Evolutionary conservation across 2,113 vertebrate genomes (phyloP).

Genomic region (Pseudopodoces humilis): DNA sequence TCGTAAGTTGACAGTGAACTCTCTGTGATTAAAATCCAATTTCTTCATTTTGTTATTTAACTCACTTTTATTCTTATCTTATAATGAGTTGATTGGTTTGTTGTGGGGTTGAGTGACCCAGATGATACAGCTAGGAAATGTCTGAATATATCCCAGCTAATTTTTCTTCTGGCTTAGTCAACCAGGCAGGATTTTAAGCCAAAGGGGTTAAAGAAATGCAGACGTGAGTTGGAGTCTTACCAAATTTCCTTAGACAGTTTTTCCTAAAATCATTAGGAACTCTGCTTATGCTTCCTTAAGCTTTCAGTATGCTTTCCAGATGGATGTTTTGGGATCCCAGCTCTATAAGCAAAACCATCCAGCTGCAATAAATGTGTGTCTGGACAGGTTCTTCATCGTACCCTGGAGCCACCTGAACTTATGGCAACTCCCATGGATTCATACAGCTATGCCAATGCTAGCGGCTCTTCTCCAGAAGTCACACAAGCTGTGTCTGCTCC

Average conservation of each 20-base stretch:
- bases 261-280: neutral
- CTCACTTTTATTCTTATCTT: neutral
- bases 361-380: conserved; percentile 25
- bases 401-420: conserved; percentile 19
- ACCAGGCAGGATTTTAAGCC: neutral
- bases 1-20: neutral
- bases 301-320: conserved; percentile 37
- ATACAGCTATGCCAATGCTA: neutral
- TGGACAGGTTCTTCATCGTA: conserved; percentile 6
- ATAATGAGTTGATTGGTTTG: neutral
- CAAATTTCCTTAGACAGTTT: conserved; percentile 26
- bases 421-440: neutral
- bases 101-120: neutral
- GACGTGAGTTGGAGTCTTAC: neutral
- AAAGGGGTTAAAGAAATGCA: conserved; percentile 14
- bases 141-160: neutral
- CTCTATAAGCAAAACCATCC: conserved; percentile 32
- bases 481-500: neutral
- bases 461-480: neutral
- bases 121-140: neutral
- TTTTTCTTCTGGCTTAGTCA: neutral
- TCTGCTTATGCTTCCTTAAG: conserved; percentile 14
- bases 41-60: neutral
- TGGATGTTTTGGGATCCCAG: conserved; percentile 28
- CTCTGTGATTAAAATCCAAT: neutral